Evolutionary conservation across 2,888 invertebrate species (phyloP).

Genomic region (Leucozona laternaria): DNA sequence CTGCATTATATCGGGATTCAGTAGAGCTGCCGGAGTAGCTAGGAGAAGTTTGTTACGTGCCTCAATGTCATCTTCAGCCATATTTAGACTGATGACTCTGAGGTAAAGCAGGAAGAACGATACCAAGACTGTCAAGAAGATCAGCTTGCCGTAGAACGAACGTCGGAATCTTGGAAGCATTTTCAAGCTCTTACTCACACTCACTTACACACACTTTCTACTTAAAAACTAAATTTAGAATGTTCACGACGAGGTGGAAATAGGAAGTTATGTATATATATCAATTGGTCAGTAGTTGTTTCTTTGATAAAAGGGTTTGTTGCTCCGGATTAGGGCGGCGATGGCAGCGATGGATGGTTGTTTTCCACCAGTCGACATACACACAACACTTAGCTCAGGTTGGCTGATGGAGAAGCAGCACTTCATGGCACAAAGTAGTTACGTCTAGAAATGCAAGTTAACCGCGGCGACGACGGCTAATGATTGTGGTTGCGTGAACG

Average conservation of each 20-base stretch:
- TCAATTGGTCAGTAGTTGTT: conserved; percentile 63
- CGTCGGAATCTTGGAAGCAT: conserved; percentile 82
- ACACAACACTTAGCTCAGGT: conserved; percentile 50
- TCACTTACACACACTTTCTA: conserved; percentile 48
- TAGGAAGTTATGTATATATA: conserved; percentile 48
- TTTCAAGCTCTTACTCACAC: conserved; percentile 61
- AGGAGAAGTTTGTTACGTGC: conserved; percentile 38
- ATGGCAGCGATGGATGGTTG: conserved; percentile 29
- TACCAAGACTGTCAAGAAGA: conserved; percentile 81
- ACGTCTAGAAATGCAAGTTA: conserved; percentile 35
- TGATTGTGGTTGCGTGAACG: conserved; percentile 38
- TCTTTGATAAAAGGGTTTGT: conserved; percentile 54
- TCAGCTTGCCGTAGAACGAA: conserved; percentile 82
- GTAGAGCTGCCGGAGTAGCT: conserved; percentile 52
- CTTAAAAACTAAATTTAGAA: conserved; percentile 47
- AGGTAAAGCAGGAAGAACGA: conserved; percentile 82
- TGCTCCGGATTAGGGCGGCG: conserved; percentile 43
- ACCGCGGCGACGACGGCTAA: conserved; percentile 18
- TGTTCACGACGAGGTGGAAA: conserved; percentile 39
- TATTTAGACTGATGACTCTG: conserved; percentile 78
- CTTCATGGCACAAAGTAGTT: conserved; percentile 69
- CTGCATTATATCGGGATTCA: conserved; percentile 34
- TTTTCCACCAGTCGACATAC: conserved; percentile 32
- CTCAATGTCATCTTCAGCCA: conserved; percentile 37
- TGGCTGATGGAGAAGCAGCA: conserved; percentile 45